A percentile compares a stretch with the other conserved stretches of the same genome.
phyloP scores from a whole-genome alignment of 2,797 vertebrate genomes.

The Mormyrus proboscirostris region DNA sequence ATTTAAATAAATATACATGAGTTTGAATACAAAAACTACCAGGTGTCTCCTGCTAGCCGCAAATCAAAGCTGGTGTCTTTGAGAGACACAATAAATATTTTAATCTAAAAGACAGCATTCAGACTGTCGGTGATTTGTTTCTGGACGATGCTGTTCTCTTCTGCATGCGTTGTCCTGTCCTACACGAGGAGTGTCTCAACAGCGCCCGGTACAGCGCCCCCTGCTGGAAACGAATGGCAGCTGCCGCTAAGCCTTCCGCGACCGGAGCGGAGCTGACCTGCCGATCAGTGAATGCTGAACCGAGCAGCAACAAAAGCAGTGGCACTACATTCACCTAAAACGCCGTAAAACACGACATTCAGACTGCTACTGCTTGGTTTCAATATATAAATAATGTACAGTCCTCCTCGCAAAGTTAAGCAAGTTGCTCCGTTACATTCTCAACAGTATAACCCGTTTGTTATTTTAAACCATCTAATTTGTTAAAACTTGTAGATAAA shows the following conservation, averaged over 20 bases:
- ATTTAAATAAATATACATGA: background rate
- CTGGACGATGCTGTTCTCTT: background rate
- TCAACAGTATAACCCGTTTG: background rate
- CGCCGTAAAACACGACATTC: background rate
- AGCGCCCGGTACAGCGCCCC: background rate
- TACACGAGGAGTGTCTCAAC: background rate
- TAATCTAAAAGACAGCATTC: background rate
- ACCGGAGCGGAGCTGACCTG: background rate
- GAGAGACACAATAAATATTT: background rate
- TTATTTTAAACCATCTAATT: background rate
- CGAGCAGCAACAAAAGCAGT: background rate
- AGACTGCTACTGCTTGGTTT: background rate
- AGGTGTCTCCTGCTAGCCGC: background rate
- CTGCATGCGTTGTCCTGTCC: background rate
- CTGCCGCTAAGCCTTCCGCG: background rate
- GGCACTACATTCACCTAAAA: background rate
- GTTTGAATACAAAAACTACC: background rate
- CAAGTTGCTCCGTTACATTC: background rate
- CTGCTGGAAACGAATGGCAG: background rate
- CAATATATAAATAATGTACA: background rate
- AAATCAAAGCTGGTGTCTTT: background rate
- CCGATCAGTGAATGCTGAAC: conserved; percentile 7
- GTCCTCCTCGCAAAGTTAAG: background rate
- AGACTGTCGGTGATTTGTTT: background rate
- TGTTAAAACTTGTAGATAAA: background rate